Evolutionary conservation across 2,888 invertebrate species (phyloP), one percentile per base, ranked within the genome.

Genomic region (Pandemis cinnamomeana): DNA sequence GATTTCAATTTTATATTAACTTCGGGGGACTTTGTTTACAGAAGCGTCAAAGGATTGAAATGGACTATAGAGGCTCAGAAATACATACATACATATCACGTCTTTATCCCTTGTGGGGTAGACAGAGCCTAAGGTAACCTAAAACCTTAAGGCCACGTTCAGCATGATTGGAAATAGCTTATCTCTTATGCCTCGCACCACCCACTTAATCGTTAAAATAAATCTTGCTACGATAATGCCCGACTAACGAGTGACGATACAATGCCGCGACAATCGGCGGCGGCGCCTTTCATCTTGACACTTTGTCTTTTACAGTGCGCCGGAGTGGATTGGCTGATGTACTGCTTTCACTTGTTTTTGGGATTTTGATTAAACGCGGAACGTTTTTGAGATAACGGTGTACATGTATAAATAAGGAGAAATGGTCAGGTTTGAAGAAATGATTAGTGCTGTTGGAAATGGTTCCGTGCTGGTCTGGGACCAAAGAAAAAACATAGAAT

Each of bases 161-260:
- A n/a, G n/a, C n/a, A n/a, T n/a, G n/a, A n/a, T n/a, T n/a, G n/a
- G 20, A 20, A 20, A 20, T 20, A 20, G 6, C 46, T 10, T 11
- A 11, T 11, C 11, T 10, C 46, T 46, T 11, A 5, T 46, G 46
- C 46, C 80, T 84, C 82, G 77, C 20, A 75, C 84, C 80, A 78
- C 74, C 77, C 77, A 83, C 80, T 88, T 93, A 93, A 93, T 93
- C 93, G 91, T 89, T 91, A 87, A 92, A 92, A 93, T 92, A 93
- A 93, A 93, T 93, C 93, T 92, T 88, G 87, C 87, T 90, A 91
- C 92, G 91, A 91, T 92, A 92, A 92, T 92, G 88, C 88, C 84
- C 84, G 89, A 85, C 91, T 93, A 93, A 93, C 93, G 91, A 93
- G 90, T 91, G 92, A 90, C 91, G 92, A 91, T 90, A 93, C 93